These are phyloP conservation scores for Hesperophylax magnus DNA, from an alignment of 1,140 invertebrate genomes.

Conservation along the genomic window DNA sequence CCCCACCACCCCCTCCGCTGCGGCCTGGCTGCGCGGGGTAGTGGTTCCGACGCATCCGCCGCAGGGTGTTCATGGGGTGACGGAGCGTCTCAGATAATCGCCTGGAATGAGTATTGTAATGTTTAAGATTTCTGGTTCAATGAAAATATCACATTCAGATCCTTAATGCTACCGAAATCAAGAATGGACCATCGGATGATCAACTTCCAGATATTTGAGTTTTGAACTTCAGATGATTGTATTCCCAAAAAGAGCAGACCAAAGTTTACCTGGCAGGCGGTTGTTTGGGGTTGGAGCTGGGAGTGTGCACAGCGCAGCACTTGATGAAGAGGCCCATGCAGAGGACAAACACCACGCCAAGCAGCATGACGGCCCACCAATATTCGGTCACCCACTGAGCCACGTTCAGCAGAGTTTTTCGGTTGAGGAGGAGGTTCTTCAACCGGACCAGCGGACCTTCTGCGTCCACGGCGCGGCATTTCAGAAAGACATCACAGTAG, in stretches of 20 bases:
- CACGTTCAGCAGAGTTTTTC: constrained; percentile 87
- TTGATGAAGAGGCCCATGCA: constrained; percentile 99
- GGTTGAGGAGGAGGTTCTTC: constrained; percentile 97
- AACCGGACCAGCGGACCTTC: constrained; percentile 96
- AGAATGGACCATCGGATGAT: too few relatives aligned
- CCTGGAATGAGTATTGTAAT: constrained; percentile 60
- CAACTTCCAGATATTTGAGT: too few relatives aligned
- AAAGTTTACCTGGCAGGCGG: constrained; percentile 77
- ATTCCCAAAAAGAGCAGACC: too few relatives aligned
- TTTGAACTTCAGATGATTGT: not conserved
- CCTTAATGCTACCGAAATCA: too few relatives aligned
- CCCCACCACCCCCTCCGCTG: constrained; percentile 47
- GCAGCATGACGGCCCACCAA: constrained; percentile 97
- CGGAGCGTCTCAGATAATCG: constrained; percentile 90
- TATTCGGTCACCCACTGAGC: constrained; percentile 93
- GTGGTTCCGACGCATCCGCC: constrained; percentile 76
- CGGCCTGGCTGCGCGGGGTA: constrained; percentile 43
- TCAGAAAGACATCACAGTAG: constrained; percentile 98
- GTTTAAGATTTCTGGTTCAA: not conserved
- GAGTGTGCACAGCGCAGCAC: constrained; percentile 99
- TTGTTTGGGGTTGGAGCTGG: constrained; percentile 96
- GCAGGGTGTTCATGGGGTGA: constrained; percentile 89
- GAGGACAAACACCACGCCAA: constrained; percentile 91
- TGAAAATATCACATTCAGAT: too few relatives aligned
- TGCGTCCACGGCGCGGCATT: constrained; percentile 97